Base-by-base conservation (phyloP, 2,113 vertebrate genomes). In the Dicerorhinus sumatrensis region DNA sequence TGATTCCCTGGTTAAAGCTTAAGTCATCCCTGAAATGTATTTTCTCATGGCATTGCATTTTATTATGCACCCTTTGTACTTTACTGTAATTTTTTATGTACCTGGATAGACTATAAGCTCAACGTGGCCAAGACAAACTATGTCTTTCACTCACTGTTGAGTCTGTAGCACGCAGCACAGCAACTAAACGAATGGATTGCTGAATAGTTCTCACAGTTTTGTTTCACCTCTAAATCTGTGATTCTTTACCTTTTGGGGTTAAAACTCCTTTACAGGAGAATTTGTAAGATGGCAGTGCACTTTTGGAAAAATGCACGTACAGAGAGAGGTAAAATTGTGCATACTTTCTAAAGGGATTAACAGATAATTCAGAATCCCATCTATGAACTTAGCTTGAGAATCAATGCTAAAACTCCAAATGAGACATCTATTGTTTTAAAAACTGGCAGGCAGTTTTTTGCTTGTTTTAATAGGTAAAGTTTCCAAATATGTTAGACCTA, bases 191-290 rank as follows among this genome's bases (percentile, higher is more conserved):
- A 95, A n/a, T 54, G 42, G 20, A 39, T 58, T 92, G 4, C 54
- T 62, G 87, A 62, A 58, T 82, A 75, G 27, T 93, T 70, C 27
- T 83, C 16, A 31, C 27, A 54, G 18, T 80, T 91, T 73, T 62
- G 12, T 46, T 97, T 96, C 42, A 96, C 39, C 67, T 95, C 36
- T 91, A 42, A 86, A 63, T 83, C 56, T 94, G 51, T 82, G 62
- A 46, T 75, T 81, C 75, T 65, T 96, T 29, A 65, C 75, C 63
- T 96, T 81, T 96, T 63, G 67, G 42, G 39, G 73, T 95, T 90
- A 80, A 70, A 96, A 95, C 16, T 86, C 12, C 36, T 89, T 96
- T 83, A 82, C 6, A 58, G 31, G 63, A 91, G n/a, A 93, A 82
- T 89, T 81, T 95, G 14, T 75, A 84, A 96, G 67, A 93, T 5